phyloP scores from a whole-genome alignment of 2,888 invertebrate genomes.

The Campoplex nolae region DNA sequence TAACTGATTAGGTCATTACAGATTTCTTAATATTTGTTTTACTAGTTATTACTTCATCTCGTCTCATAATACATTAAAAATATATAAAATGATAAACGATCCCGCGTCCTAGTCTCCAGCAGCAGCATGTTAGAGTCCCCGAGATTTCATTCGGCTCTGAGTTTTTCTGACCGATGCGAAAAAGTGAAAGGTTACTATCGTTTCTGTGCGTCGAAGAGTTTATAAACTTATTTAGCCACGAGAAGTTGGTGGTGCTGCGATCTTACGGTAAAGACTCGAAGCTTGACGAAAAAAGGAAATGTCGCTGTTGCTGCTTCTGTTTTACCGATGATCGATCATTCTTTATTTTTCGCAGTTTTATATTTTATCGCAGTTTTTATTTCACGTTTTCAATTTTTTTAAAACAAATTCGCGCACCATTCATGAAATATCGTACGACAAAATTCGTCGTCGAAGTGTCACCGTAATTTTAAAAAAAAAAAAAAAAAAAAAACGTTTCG shows the following conservation, averaged over 20 bases:
- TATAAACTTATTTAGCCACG: slow-evolving; percentile 34
- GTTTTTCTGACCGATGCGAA: slow-evolving; percentile 51
- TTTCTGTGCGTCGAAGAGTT: slow-evolving; percentile 1
- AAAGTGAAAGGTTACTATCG: slow-evolving; percentile 72
- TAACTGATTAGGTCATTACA: not conserved
- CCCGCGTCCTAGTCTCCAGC: not conserved
- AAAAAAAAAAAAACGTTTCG: not conserved
- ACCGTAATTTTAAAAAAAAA: not conserved
- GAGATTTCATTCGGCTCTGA: slow-evolving; percentile 28
- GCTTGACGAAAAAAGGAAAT: slow-evolving; percentile 19
- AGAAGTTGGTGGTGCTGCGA: slow-evolving; percentile 50
- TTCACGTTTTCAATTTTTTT: not conserved
- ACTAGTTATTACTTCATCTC: not conserved
- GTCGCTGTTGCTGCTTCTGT: not conserved
- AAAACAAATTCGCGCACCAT: not conserved
- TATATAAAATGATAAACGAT: not conserved
- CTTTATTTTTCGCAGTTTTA: not conserved
- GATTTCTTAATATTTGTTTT: not conserved
- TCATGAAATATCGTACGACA: not conserved
- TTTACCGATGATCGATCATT: slow-evolving; percentile 61
- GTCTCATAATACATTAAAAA: not conserved
- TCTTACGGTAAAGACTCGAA: slow-evolving; percentile 50
- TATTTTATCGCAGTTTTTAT: slow-evolving; percentile 4
- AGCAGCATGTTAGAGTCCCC: slow-evolving; percentile 21
- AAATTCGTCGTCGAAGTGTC: slow-evolving; percentile 5